These are phyloP conservation scores for Sesia bembeciformis DNA, from an alignment of 2,888 invertebrate genomes.

Conservation along the genomic window DNA sequence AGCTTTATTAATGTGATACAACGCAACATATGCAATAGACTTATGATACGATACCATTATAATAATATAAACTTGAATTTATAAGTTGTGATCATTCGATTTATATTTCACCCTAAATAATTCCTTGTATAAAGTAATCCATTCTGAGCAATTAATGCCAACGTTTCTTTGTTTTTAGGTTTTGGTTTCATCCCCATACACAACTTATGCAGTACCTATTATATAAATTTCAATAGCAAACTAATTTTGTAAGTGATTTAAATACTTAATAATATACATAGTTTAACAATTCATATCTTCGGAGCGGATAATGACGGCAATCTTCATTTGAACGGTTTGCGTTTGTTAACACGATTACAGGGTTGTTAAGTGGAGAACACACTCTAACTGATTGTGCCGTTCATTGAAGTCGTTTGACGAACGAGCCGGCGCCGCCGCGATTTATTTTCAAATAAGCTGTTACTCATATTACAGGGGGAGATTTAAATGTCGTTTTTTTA, in stretches of 20 bases:
- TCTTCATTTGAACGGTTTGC: constrained; percentile 14
- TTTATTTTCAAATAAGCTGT: constrained; percentile 54
- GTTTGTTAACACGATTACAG: constrained; percentile 29
- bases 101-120: too few species aligned
- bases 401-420: constrained; percentile 53
- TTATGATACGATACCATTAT: too few species aligned
- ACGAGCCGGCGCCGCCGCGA: constrained; percentile 32
- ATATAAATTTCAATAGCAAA: too few species aligned
- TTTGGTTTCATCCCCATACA: too few species aligned
- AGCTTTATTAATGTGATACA: too few species aligned
- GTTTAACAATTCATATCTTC: neutral
- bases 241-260: neutral
- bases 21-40: too few species aligned
- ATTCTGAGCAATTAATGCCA: too few species aligned
- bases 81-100: too few species aligned
- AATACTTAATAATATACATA: neutral
- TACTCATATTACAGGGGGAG: constrained; percentile 63
- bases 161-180: too few species aligned
- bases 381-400: constrained; percentile 63
- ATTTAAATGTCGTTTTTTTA: constrained; percentile 59
- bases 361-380: constrained; percentile 38
- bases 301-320: constrained; percentile 14
- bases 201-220: too few species aligned
- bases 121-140: too few species aligned
- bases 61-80: too few species aligned